Conservation (phyloP, 2,797 vertebrate species). For the Rhincodon typus region DNA sequence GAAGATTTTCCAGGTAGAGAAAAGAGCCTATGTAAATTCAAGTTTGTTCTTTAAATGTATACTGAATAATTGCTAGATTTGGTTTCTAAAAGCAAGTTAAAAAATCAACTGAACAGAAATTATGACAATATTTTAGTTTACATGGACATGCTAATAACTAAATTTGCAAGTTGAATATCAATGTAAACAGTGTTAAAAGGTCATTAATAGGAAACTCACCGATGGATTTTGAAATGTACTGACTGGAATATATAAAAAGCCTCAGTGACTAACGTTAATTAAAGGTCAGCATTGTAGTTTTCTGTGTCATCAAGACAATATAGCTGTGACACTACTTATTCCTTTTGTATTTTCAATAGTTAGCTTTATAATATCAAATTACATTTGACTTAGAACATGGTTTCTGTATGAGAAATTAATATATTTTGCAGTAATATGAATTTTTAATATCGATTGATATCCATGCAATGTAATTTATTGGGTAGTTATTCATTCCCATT, state of each 20-base stretch:
- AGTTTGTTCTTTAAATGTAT: not conserved
- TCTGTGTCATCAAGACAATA: not conserved
- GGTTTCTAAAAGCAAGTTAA: not conserved
- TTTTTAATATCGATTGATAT: not conserved
- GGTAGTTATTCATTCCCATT: too few relatives aligned
- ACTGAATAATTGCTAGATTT: not conserved
- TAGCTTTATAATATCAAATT: not conserved
- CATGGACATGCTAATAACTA: not conserved
- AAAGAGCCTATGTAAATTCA: not conserved
- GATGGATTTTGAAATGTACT: not conserved
- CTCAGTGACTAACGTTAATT: not conserved
- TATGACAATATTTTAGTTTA: not conserved
- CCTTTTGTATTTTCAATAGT: not conserved
- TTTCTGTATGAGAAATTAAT: not conserved
- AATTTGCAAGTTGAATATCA: not conserved
- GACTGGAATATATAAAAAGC: slow-evolving; percentile 12
- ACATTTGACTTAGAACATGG: not conserved
- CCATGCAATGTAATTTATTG: not conserved
- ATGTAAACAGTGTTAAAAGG: not conserved
- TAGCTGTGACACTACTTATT: not conserved
- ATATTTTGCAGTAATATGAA: not conserved
- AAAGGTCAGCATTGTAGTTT: not conserved
- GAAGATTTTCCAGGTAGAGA: too few relatives aligned
- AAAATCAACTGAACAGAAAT: not conserved
- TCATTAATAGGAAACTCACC: not conserved